A percentile compares a stretch with the other conserved stretches of the same genome.
phyloP scores from a whole-genome alignment of 1,140 invertebrate species.

The Vanessa tameamea region DNA sequence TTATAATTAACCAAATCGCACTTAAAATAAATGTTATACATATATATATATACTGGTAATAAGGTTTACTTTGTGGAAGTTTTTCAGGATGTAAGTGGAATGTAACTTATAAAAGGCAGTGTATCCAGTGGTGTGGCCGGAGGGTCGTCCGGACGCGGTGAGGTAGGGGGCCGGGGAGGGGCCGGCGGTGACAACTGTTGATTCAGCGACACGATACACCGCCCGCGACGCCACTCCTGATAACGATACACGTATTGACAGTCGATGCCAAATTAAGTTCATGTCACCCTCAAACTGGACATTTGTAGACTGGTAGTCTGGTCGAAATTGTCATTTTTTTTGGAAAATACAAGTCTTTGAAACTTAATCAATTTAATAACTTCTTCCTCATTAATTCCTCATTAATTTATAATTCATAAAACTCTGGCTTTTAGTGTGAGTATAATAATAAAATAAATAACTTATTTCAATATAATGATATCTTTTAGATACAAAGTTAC shows the following conservation, averaged over 20 bases:
- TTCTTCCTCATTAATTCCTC: too few relatives aligned
- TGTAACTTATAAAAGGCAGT: not conserved
- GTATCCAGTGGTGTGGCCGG: not conserved
- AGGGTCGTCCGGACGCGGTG: not conserved
- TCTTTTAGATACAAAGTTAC: too few relatives aligned
- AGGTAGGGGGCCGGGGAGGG: not conserved
- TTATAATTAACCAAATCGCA: too few relatives aligned
- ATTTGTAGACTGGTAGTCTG: conserved; percentile 1
- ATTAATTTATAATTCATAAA: too few relatives aligned
- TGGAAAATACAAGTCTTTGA: not conserved
- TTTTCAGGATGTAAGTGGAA: conserved; percentile 3
- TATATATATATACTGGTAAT: too few relatives aligned
- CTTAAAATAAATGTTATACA: too few relatives aligned
- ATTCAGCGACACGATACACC: conserved; percentile 26
- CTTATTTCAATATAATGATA: too few relatives aligned
- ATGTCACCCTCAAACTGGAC: conserved; percentile 12
- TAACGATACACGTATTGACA: conserved; percentile 25
- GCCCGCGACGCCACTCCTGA: not conserved
- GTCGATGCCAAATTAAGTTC: conserved; percentile 22
- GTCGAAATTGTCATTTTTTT: not conserved
- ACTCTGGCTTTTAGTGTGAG: too few relatives aligned
- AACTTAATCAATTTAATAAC: too few relatives aligned
- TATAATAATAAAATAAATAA: too few relatives aligned
- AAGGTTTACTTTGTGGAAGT: not conserved
- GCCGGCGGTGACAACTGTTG: conserved; percentile 31